Base-by-base conservation (phyloP, 2,888 invertebrate genomes). In the Pimpla rufipes region DNA sequence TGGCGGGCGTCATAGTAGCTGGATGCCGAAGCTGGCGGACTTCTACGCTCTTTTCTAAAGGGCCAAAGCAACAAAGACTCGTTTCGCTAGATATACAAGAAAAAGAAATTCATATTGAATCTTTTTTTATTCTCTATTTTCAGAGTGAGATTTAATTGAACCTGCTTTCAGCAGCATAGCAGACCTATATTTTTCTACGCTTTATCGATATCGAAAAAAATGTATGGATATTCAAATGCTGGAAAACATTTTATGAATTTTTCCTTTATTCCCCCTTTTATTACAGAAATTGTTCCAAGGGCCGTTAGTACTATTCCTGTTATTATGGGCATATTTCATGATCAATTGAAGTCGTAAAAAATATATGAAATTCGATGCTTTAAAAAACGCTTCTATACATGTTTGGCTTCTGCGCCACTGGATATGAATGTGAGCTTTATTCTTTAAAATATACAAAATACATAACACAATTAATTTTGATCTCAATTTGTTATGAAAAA, bases 171-270 rank as follows among this genome's bases (percentile, higher is more conserved):
- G 1, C 52, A 52, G 16, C 52, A 7, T 52, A 18, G 8, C 1
- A 52, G 7, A 52, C n/a, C n/a, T 52, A 18, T 40, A 42, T 42
- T 79, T 66, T 66, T n/a, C n/a, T 10, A 45, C n/a, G n/a, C n/a
- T n/a, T n/a, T n/a, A 13, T 45, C 0, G 13, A n/a, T 45, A 45
- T 45, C 45, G n/a, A n/a, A 13, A 45, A 45, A 45, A 45, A 45
- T 45, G 45, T 45, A 6, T 13, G n/a, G 4, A 10, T 45, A 45
- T 13, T 13, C 45, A 6, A 10, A 45, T 11, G 0, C 45, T 45
- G 4, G 13, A 45, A 45, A 45, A 45, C 2, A 45, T n/a, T n/a
- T n/a, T n/a, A n/a, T n/a, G n/a, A n/a, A n/a, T n/a, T n/a, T n/a
- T n/a, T n/a, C n/a, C n/a, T n/a, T n/a, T n/a, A n/a, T n/a, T n/a